These are phyloP conservation scores for Nymphicus hollandicus DNA, from an alignment of 2,113 vertebrate species.

Conservation along the genomic window DNA sequence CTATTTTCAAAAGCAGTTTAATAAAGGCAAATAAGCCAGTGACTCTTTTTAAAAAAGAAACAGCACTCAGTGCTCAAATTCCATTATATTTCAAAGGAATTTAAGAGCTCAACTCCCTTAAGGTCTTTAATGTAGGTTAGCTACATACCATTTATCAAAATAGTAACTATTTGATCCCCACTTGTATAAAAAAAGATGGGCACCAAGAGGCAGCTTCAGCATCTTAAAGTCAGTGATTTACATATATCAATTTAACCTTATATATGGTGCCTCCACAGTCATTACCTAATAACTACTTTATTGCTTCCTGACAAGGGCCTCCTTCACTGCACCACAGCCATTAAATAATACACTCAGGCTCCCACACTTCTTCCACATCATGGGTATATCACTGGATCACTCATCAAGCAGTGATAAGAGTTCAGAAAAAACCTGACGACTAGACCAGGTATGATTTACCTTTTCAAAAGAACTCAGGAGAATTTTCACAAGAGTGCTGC, in stretches of 20 bases:
- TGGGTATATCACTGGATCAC: background rate
- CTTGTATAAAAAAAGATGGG: constrained; percentile 18
- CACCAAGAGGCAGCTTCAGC: constrained; percentile 28
- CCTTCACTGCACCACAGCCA: constrained; percentile 6
- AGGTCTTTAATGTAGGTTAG: constrained; percentile 3
- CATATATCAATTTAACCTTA: constrained; percentile 31
- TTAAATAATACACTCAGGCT: background rate
- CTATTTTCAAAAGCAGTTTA: background rate
- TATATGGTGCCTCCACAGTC: background rate
- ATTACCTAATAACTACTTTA: constrained; percentile 47
- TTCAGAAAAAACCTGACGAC: background rate
- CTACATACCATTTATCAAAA: constrained; percentile 31
- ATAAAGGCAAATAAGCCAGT: background rate
- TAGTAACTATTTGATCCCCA: constrained; percentile 22
- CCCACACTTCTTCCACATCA: constrained; percentile 9
- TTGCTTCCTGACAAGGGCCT: constrained; percentile 49
- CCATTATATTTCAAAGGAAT: constrained; percentile 15
- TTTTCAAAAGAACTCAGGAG: background rate
- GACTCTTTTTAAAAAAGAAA: background rate
- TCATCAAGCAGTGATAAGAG: background rate
- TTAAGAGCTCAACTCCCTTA: constrained; percentile 24
- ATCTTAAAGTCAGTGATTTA: constrained; percentile 35
- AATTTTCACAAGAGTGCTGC: background rate
- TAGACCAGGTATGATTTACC: background rate
- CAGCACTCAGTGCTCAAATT: background rate